Conservation (phyloP, 2,797 vertebrate species). For the Rhabdomys pumilio region DNA sequence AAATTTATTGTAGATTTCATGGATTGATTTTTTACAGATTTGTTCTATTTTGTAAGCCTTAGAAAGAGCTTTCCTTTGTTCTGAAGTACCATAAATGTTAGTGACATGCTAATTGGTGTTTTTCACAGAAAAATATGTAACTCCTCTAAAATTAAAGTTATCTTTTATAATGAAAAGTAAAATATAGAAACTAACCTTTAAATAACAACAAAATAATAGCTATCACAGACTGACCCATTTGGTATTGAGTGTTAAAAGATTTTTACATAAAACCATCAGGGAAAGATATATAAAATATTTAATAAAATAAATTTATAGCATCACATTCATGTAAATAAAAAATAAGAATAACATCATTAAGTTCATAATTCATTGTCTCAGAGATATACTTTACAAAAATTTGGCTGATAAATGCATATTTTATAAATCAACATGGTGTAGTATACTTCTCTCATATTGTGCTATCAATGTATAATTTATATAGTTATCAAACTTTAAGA, state of each 20-base stretch:
- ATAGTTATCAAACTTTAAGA: neutral
- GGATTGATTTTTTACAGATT: conserved; percentile 60
- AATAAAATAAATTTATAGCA: conserved; percentile 42
- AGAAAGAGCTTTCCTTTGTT: conserved; percentile 67
- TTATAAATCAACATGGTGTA: conserved; percentile 22
- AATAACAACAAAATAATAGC: neutral
- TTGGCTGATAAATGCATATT: neutral
- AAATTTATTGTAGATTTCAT: conserved; percentile 63
- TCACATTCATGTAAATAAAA: conserved; percentile 34
- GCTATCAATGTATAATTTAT: conserved; percentile 51
- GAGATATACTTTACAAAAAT: neutral
- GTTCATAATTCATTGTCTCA: neutral
- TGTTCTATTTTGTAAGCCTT: conserved; percentile 71
- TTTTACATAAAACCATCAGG: conserved; percentile 14
- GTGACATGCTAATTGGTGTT: conserved; percentile 63
- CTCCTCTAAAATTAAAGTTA: conserved; percentile 12
- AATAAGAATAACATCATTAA: conserved; percentile 18
- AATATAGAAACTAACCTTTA: conserved; percentile 30
- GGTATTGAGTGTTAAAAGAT: neutral
- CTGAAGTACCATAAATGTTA: conserved; percentile 65
- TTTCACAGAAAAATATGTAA: neutral
- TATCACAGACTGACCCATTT: neutral
- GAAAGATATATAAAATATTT: conserved; percentile 17
- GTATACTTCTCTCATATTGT: neutral
- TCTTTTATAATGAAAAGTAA: neutral